Evolutionary conservation across 2,888 invertebrate species (phyloP).

Genomic region (Stictocephala bisonia): DNA sequence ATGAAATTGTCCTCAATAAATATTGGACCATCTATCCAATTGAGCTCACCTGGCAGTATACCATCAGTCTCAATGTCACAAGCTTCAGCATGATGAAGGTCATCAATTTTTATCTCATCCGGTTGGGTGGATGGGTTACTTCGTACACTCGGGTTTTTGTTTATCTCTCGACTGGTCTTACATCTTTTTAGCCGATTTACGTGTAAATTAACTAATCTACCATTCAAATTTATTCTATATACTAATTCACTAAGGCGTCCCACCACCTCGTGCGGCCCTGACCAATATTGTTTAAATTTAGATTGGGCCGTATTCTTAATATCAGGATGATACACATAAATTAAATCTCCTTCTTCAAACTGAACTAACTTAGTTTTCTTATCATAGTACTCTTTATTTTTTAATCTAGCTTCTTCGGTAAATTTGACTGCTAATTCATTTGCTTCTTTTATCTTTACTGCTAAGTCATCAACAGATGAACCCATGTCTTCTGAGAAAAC

Average conservation of each 20-base stretch:
- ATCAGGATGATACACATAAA: conserved; percentile 4
- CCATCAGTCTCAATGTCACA: not conserved
- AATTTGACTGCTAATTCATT: not conserved
- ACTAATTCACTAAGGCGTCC: not conserved
- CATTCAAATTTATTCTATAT: not conserved
- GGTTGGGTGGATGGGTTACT: too few relatives aligned
- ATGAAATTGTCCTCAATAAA: not conserved
- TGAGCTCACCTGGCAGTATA: not conserved
- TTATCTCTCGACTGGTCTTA: too few relatives aligned
- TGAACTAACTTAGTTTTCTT: not conserved
- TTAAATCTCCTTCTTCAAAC: not conserved
- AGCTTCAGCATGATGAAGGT: too few relatives aligned
- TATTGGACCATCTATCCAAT: not conserved
- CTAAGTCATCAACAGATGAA: not conserved
- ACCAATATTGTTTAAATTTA: not conserved
- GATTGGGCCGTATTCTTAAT: not conserved
- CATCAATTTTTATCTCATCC: too few relatives aligned
- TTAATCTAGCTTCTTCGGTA: not conserved
- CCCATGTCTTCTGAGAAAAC: not conserved
- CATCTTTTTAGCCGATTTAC: not conserved
- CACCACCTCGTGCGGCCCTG: conserved; percentile 20
- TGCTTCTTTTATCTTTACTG: not conserved
- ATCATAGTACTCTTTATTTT: not conserved
- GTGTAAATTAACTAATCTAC: not conserved
- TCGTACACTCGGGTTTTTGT: too few relatives aligned